phyloP scores from a whole-genome alignment of 2,797 vertebrate species.

The Onychomys arenicola region DNA sequence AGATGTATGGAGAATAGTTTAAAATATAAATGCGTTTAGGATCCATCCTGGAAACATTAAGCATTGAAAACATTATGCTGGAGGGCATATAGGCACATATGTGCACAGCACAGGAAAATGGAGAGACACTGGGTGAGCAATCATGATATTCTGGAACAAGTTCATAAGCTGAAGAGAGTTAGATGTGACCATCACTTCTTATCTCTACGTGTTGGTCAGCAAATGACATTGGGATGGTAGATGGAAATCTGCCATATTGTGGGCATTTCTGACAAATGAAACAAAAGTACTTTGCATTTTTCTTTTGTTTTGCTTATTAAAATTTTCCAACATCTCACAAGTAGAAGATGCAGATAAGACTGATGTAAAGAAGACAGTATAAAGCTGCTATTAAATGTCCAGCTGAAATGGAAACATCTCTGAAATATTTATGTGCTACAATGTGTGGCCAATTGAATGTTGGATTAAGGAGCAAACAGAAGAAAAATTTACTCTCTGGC shows the following conservation, averaged over 20 bases:
- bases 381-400: background rate
- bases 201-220: no score
- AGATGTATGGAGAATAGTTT: background rate
- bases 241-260: background rate
- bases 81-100: background rate
- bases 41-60: background rate
- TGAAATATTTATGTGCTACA: conserved; percentile 5
- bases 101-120: background rate
- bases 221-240: no score
- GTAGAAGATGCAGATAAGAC: background rate
- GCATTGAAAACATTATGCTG: background rate
- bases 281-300: background rate
- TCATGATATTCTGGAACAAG: background rate
- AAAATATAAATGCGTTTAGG: background rate
- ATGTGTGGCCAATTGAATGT: background rate
- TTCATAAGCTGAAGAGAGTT: background rate
- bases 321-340: background rate
- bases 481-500: background rate
- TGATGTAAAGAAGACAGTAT: background rate
- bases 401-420: background rate
- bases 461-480: background rate
- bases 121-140: background rate
- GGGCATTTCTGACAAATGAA: background rate
- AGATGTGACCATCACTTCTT: background rate
- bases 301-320: background rate